phyloP scores from a whole-genome alignment of 2,797 vertebrate species.

The Xenops minutus region DNA sequence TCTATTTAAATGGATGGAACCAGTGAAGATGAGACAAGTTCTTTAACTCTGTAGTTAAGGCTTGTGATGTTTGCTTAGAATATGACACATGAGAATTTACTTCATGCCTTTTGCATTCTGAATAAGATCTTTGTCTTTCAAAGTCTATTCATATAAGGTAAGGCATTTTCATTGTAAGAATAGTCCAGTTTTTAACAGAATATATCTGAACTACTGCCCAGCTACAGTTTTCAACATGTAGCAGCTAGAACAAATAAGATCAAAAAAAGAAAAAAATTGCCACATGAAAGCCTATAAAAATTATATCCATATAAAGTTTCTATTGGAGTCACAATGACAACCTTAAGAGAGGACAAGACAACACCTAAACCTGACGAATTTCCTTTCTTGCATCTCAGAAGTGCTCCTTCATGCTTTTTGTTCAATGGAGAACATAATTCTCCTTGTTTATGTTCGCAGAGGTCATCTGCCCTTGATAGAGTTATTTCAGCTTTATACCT shows the following conservation, averaged over 20 bases:
- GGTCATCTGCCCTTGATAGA: conserved; percentile 21
- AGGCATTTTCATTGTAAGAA: neutral
- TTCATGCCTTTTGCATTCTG: neutral
- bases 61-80: neutral
- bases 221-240: neutral
- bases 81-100: neutral
- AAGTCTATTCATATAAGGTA: neutral
- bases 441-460: conserved; percentile 5
- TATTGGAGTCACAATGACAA: neutral
- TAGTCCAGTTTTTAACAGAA: neutral
- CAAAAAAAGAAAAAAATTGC: neutral
- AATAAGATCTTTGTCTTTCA: neutral
- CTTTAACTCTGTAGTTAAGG: neutral
- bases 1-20: neutral
- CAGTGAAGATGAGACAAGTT: neutral
- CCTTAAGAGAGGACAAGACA: neutral
- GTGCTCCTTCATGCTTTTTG: neutral
- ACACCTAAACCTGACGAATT: neutral
- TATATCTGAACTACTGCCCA: neutral
- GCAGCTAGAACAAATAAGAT: neutral
- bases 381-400: neutral
- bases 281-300: neutral
- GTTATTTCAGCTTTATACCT: conserved; percentile 34
- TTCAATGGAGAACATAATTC: neutral
- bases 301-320: neutral